phyloP scores from a whole-genome alignment of 2,113 vertebrate species.

The Crypturellus undulatus region DNA sequence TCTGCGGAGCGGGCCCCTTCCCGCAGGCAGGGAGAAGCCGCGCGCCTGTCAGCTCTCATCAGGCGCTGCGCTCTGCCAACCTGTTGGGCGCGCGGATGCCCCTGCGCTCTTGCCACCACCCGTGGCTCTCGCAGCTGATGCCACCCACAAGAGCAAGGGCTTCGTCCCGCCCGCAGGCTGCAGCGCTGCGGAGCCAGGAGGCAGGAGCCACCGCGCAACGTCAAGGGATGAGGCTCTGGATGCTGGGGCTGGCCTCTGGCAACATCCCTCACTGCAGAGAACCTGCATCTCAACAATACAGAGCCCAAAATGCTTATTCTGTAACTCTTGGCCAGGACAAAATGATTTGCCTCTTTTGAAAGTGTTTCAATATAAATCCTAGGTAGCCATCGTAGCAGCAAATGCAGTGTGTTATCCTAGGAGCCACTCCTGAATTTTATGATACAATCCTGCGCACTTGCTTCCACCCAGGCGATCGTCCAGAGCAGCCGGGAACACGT shows the following conservation, averaged over 20 bases:
- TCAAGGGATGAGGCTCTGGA: neutral
- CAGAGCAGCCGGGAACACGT: neutral
- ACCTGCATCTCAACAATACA: neutral
- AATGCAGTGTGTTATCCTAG: neutral
- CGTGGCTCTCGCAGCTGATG: neutral
- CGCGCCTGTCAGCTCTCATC: conserved; percentile 22
- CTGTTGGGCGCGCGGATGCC: neutral
- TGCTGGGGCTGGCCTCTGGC: neutral
- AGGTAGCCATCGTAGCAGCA: neutral
- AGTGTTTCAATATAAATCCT: neutral
- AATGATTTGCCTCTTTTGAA: neutral
- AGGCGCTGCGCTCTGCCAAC: neutral
- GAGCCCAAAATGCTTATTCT: neutral
- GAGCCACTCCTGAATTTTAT: neutral
- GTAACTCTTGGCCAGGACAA: neutral
- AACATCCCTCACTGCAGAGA: neutral
- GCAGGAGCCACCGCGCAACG: neutral
- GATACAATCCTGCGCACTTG: neutral
- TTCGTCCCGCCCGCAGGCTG: neutral
- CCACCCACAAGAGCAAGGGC: neutral
- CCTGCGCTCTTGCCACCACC: neutral
- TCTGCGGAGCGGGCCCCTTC: neutral
- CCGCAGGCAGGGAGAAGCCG: conserved; percentile 20
- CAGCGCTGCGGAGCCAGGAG: neutral
- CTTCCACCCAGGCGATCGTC: neutral